Base-by-base conservation (phyloP, 2,797 vertebrate genomes). In the Siniperca obscura region DNA sequence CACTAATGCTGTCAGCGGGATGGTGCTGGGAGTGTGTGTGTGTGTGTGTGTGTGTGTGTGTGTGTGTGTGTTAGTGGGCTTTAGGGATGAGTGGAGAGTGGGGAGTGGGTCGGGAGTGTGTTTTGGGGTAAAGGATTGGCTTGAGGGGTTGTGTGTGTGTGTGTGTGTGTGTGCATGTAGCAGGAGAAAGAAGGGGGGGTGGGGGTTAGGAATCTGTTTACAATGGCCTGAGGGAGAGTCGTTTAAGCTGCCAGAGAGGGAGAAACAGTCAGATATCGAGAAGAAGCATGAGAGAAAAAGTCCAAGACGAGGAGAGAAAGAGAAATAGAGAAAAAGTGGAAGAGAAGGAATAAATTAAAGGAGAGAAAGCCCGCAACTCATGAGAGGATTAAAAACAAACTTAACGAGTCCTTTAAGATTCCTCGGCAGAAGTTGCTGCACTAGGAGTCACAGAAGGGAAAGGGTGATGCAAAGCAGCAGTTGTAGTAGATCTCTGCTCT, bases 131-230 rank as follows among this genome's bases (percentile, higher is more conserved):
- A 89, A 89, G 87, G 91, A 91, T 92, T 94, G 92, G 85, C 81
- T 90, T 90, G 88, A 86, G 69, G 79, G 86, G 62, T 78, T 78
- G 85, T 74, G 77, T 61, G n/a, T 62, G 74, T 78, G 85, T n/a
- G n/a, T 61, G n/a, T 62, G 74, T 76, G 36, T 82, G 71, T 69
- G 72, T 73, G 77, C 76, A 70, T 67, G 76, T 13, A 48, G 53
- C 19, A 21, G 62, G 59, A 69, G 60, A 67, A 65, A 66, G 40
- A 71, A 50, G 57, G 72, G 85, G 78, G 60, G 79, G 86, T 74
- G 83, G 89, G 88, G 92, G 78, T 88, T 89, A 92, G 86, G 92
- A 94, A 92, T 94, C 84, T 94, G 91, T 94, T 95, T 94, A 94
- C 90, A 93, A 93, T 89, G 87, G 90, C 93, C 88, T 78, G 83